phyloP scores from a whole-genome alignment of 2,888 invertebrate genomes.

The Yponomeuta plumbellus region DNA sequence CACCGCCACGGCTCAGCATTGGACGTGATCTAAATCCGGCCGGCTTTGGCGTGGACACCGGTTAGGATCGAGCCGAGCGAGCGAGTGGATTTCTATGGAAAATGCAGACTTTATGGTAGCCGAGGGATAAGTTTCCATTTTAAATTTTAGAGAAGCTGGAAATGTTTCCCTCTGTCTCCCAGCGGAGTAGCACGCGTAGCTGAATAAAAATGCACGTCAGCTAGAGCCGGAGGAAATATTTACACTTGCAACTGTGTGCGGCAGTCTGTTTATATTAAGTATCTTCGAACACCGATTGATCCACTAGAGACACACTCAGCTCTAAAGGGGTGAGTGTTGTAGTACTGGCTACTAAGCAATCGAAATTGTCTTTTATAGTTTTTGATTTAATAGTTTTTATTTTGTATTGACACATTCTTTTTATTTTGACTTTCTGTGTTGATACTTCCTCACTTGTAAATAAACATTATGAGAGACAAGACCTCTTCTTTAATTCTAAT shows the following conservation, averaged over 20 bases:
- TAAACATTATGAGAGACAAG: no score
- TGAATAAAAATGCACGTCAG: constrained; percentile 71
- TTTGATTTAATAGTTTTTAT: no score
- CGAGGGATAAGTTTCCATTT: constrained; percentile 74
- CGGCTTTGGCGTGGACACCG: constrained; percentile 69
- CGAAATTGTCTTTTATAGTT: no score
- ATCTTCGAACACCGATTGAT: constrained; percentile 11
- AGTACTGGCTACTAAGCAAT: no score
- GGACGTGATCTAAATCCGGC: constrained; percentile 62
- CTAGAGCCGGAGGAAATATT: constrained; percentile 58
- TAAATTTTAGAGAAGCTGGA: constrained; percentile 72
- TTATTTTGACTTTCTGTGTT: no score
- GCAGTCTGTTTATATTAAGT: constrained; percentile 15
- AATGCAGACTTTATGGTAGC: constrained; percentile 73
- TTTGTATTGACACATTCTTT: no score
- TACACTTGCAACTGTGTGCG: constrained; percentile 34
- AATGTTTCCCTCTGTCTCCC: constrained; percentile 66
- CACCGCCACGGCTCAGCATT: constrained; percentile 40
- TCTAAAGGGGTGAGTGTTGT: background rate
- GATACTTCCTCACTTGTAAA: no score
- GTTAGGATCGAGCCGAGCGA: constrained; percentile 61
- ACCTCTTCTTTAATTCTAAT: no score
- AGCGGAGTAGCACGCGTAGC: constrained; percentile 42
- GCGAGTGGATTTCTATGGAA: constrained; percentile 72
- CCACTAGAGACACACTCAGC: background rate